Evolutionary conservation across 2,888 invertebrate species (phyloP), one percentile per base, ranked within the genome.

Genomic region (Cartodere bifasciata): DNA sequence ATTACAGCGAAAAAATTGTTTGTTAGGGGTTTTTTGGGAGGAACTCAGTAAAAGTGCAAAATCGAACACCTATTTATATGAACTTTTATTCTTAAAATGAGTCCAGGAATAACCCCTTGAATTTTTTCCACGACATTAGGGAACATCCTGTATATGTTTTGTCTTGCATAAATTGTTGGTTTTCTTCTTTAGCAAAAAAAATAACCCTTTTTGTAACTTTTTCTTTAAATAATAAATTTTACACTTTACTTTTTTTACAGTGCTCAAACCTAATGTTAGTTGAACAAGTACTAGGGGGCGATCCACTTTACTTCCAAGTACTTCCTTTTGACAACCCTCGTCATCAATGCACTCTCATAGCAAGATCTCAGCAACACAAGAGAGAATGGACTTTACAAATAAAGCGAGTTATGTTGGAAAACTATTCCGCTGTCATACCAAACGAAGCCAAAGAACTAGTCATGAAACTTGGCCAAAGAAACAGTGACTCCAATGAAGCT

Each of bases 221-320:
- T n/a, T n/a, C n/a, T n/a, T n/a, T n/a, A n/a, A n/a, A n/a, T n/a
- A n/a, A n/a, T n/a, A n/a, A n/a, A n/a, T n/a, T n/a, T n/a, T n/a
- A n/a, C n/a, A n/a, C n/a, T n/a, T n/a, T n/a, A 27, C 40, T 40
- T 40, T 37, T 50, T 51, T 47, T 68, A 28, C 61, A 95, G 94
- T 92, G 92, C 65, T 91, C 91, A 50, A 92, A 92, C 65, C 70
- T 95, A 66, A 95, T 95, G 92, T 62, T 95, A 38, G 90, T 94
- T 46, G 95, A 95, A 57, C 87, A 90, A 49, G 84, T 95, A 47
- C n/a, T n/a, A n/a, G 78, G 87, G 31, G 88, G 90, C 12, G 92
- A 94, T 48, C 87, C 92, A 21, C 72, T 91, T 29, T 88, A 90
- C 51, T 97, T 95, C 64, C 92, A 94, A 65, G 87, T 94, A 46